phyloP scores from a whole-genome alignment of 2,113 vertebrate genomes.

The Setophaga petechia region DNA sequence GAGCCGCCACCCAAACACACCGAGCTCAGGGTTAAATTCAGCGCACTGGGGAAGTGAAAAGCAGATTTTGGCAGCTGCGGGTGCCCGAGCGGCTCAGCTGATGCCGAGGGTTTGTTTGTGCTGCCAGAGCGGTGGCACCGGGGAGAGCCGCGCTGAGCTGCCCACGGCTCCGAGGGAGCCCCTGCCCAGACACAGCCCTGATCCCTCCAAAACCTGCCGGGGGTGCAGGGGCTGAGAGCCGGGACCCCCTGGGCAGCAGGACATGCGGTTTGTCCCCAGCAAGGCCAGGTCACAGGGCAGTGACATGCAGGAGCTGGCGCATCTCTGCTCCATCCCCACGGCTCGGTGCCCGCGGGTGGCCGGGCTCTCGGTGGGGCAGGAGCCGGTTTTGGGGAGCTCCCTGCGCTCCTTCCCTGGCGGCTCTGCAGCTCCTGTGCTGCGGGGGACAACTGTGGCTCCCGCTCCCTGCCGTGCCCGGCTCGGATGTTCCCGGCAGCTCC shows the following conservation, averaged over 20 bases:
- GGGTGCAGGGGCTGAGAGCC: accelerated
- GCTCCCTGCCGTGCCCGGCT: not conserved
- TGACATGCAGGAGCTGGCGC: not conserved
- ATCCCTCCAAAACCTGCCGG: not conserved
- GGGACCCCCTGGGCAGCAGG: not conserved
- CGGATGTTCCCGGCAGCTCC: not conserved
- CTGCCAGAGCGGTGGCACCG: not conserved
- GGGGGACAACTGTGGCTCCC: not conserved
- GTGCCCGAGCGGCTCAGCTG: not conserved
- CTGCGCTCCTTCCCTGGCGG: accelerated
- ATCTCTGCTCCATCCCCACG: not conserved
- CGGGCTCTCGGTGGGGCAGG: accelerated
- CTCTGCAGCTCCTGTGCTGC: not conserved
- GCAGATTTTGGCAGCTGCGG: not conserved
- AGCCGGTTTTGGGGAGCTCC: not conserved
- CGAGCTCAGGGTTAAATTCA: not conserved
- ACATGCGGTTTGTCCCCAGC: not conserved
- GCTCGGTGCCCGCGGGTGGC: accelerated
- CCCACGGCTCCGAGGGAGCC: not conserved
- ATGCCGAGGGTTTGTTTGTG: not conserved
- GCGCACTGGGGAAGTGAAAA: not conserved
- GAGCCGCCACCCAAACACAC: not conserved
- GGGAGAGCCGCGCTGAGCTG: not conserved
- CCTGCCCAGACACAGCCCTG: not conserved
- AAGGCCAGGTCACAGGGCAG: accelerated